Evolutionary conservation across 2,113 vertebrate species (phyloP).

Genomic region (Protomyctophum bolini): DNA sequence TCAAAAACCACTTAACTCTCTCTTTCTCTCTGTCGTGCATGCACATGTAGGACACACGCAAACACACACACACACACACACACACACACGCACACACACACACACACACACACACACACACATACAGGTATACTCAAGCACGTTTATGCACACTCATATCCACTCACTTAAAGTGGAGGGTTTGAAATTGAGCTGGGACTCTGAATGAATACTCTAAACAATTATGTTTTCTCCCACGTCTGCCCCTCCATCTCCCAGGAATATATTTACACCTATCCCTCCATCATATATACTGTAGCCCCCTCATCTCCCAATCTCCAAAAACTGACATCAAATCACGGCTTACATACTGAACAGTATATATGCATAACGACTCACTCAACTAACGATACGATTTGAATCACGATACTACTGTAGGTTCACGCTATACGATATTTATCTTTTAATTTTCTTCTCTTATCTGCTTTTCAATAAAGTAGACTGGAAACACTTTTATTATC

Average conservation of each 20-base stretch:
- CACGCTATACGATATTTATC: too few species aligned
- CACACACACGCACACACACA: conserved; percentile 21
- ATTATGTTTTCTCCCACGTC: conserved; percentile 66
- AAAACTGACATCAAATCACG: too few species aligned
- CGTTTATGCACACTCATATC: conserved; percentile 40
- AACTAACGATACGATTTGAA: too few species aligned
- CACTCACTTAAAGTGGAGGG: conserved; percentile 67
- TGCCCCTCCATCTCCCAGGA: conserved; percentile 65
- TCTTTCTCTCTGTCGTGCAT: too few species aligned
- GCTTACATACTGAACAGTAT: too few species aligned
- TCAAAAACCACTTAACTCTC: conserved; percentile 57
- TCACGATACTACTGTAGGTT: too few species aligned
- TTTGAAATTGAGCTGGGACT: conserved; percentile 76
- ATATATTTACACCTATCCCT: conserved; percentile 53
- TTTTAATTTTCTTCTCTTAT: too few species aligned
- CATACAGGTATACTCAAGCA: neutral
- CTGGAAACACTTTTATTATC: too few species aligned
- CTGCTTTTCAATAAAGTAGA: too few species aligned
- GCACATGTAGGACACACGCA: conserved; percentile 18
- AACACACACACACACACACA: neutral
- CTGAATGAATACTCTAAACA: conserved; percentile 72
- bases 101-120: conserved; percentile 3
- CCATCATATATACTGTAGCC: too few species aligned
- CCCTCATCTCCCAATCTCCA: conserved; percentile 7
- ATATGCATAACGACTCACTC: too few species aligned